Evolutionary conservation across 1,140 invertebrate species (phyloP), one percentile per base, ranked within the genome.

Genomic region (Drosophila tristis): DNA sequence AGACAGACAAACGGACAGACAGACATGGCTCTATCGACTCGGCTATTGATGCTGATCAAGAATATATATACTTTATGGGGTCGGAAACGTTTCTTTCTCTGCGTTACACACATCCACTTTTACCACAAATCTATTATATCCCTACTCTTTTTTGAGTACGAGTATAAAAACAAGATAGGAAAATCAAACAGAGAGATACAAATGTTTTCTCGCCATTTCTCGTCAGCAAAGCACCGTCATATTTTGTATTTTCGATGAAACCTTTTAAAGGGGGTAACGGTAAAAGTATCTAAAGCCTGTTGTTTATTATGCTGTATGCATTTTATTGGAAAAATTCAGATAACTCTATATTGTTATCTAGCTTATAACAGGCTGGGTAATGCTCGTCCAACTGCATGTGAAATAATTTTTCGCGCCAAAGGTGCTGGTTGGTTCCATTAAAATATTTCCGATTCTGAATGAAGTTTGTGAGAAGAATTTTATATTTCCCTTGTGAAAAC

Each of bases 201-300:
- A 80, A 74, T 2, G 51, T 85, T 85, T 70, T 74, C 48, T 20
- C 20, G 20, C 0, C 65, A 65, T 70, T 80, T 64, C 67, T 80
- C 26, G 61, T 71, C 61, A 63, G 39, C 76, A 59, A 42, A 66
- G 55, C 60, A 63, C 68, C 72, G 78, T 71, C 75, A 68, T 75
- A 65, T 64, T 78, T 78, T 59, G 55, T 50, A 62, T 59, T 56
- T 63, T 62, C 44, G 42, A 48, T 61, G 49, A 62, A 57, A 64
- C 48, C 51, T 29, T 48, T 58, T n/a, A 39, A 53, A 45, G 50
- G 23, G 55, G 20, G 20, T 2, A 20, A 1, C 1, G 2, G 20
- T 20, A 20, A 1, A 20, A 20, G 20, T 20, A 20, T 20, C 1
- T 20, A 1, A 20, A 20, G 20, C 20, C 20, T 1, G 78, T 82